phyloP scores from a whole-genome alignment of 2,113 vertebrate genomes.

The Heterochromis multidens region DNA sequence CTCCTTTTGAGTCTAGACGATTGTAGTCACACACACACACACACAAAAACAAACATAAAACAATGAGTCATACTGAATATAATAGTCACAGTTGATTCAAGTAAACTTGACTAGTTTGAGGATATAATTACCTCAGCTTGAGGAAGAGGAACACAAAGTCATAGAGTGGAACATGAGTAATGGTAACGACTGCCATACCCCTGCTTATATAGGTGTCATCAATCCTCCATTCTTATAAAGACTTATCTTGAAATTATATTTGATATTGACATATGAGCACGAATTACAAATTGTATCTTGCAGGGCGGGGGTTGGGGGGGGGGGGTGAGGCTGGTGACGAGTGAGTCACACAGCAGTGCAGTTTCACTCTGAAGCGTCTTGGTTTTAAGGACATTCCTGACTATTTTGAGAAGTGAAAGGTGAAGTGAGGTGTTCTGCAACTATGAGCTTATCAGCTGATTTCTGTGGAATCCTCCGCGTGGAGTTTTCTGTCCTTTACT shows the following conservation, averaged over 20 bases:
- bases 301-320: not conserved
- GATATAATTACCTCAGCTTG: slow-evolving; percentile 12
- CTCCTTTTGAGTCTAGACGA: slow-evolving; percentile 8
- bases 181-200: not conserved
- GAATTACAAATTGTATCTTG: not conserved
- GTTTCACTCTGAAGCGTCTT: slow-evolving; percentile 34
- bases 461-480: slow-evolving; percentile 24
- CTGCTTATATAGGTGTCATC: not conserved
- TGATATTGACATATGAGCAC: not conserved
- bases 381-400: slow-evolving; percentile 34
- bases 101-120: slow-evolving; percentile 7
- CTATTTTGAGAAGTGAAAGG: slow-evolving; percentile 50
- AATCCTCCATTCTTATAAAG: not conserved
- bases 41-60: slow-evolving; percentile 71
- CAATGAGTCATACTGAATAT: slow-evolving; percentile 49
- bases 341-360: not conserved
- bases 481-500: slow-evolving; percentile 32
- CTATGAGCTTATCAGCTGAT: slow-evolving; percentile 31
- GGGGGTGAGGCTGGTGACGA: not conserved
- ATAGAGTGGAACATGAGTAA: slow-evolving; percentile 7
- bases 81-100: slow-evolving; percentile 13
- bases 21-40: slow-evolving; percentile 72
- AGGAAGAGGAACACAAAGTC: not conserved
- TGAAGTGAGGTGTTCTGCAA: slow-evolving; percentile 6
- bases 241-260: not conserved